These are phyloP conservation scores for Gymnosoma rotundatum DNA, from an alignment of 2,888 invertebrate species.

Conservation along the genomic window DNA sequence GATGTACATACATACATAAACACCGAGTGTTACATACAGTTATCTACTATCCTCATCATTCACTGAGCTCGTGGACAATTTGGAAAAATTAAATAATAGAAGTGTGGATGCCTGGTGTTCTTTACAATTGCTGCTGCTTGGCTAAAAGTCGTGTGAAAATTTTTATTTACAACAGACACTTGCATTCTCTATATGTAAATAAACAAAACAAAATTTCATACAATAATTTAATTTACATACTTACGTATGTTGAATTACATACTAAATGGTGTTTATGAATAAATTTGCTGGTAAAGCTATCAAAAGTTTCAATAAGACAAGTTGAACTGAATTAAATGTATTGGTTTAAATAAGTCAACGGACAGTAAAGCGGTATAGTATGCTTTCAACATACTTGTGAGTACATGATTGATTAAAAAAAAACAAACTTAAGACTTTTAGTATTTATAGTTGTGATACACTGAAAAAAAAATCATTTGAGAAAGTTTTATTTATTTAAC, in stretches of 20 bases:
- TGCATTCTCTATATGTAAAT: slow-evolving; percentile 11
- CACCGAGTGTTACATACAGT: too few species aligned
- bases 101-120: slow-evolving; percentile 33
- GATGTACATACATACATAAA: too few species aligned
- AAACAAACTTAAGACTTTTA: slow-evolving; percentile 10
- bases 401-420: slow-evolving; percentile 35
- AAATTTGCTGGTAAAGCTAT: slow-evolving; percentile 1
- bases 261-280: background rate
- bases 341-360: slow-evolving; percentile 59
- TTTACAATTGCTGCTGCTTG: slow-evolving; percentile 32
- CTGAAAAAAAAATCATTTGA: slow-evolving; percentile 17
- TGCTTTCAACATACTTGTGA: slow-evolving; percentile 32
- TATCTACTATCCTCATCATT: slow-evolving; percentile 36
- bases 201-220: slow-evolving; percentile 42
- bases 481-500: too few species aligned
- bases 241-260: background rate
- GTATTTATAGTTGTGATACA: slow-evolving; percentile 34
- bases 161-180: slow-evolving; percentile 57
- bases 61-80: slow-evolving; percentile 54
- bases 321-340: slow-evolving; percentile 23
- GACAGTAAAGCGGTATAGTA: slow-evolving; percentile 50
- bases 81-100: slow-evolving; percentile 32
- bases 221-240: slow-evolving; percentile 54
- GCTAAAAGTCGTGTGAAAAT: slow-evolving; percentile 63
- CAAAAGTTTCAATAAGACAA: slow-evolving; percentile 33